Evolutionary conservation across 2,888 invertebrate species (phyloP), one percentile per base, ranked within the genome.

Genomic region (Dichetophora obliterata): DNA sequence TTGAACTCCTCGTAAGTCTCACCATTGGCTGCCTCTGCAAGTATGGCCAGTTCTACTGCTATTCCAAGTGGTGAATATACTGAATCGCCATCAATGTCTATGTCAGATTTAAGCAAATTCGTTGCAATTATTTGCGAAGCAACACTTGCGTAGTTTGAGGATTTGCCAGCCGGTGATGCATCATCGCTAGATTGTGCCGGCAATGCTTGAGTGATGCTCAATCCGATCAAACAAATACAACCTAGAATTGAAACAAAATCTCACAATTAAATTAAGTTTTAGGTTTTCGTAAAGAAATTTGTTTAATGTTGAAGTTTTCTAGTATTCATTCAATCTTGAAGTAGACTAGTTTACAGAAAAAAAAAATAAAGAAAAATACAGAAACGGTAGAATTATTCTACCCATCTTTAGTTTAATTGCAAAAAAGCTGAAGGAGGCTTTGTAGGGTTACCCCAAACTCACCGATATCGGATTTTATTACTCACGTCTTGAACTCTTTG

Each of bases 1-100:
- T 89, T 88, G 22, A 93, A 89, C 83, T 93, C 92, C 43, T 91
- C 89, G 79, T 91, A 91, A 0, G 93, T 93, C 78, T 91, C 91
- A 0, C 92, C 92, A 24, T 88, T 88, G 0, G 93, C 91, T 14
- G 92, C 93, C 88, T 93, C 93, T 0, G 92, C 92, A 22, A 93
- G 85, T 68, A 93, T 91, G 0, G 92, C 93, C 54, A 93, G 86
- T 72, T 93, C 92, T 0, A 91, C 90, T 1, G 92, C 91, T 79
- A 92, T 92, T 0, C 93, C 93, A 57, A 93, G 87, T 0, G 93
- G 93, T 0, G 93, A 93, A 80, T 93, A 92, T 2, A 92, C 93
- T 74, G 92, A 91, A 82, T 93, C 93, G 69, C 85, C 84, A 76
- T 88, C 88, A 48, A 85, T 87, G 63, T 89, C 89, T 79, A 86